phyloP scores from a whole-genome alignment of 2,113 vertebrate genomes.

The Salvelinus namaycush region DNA sequence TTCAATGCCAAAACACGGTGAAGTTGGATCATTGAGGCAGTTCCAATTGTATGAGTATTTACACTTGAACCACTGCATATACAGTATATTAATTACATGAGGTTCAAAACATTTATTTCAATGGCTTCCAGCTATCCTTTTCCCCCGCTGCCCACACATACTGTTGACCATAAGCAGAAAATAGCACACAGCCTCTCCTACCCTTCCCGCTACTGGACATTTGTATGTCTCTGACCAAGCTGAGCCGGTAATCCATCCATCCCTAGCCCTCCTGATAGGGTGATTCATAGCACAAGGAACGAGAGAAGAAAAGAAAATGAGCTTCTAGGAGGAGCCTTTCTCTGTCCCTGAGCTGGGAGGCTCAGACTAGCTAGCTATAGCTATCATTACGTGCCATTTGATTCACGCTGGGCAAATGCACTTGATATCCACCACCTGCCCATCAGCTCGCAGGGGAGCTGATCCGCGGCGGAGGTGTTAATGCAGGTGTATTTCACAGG shows the following conservation, averaged over 20 bases:
- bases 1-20: too few species aligned
- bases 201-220: not conserved
- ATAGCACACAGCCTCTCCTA: not conserved
- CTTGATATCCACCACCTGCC: not conserved
- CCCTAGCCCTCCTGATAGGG: not conserved
- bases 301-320: not conserved
- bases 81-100: not conserved
- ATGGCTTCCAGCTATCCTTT: too few species aligned
- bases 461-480: too few species aligned
- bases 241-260: not conserved
- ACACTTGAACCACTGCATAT: too few species aligned
- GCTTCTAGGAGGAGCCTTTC: too few species aligned
- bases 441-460: too few species aligned
- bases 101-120: not conserved
- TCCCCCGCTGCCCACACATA: not conserved
- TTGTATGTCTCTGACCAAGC: conserved; percentile 43
- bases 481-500: conserved; percentile 27
- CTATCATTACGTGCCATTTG: conserved; percentile 53
- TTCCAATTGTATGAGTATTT: too few species aligned
- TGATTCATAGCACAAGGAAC: not conserved
- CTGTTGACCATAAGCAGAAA: not conserved
- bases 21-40: too few species aligned
- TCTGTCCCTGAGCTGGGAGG: too few species aligned
- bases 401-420: too few species aligned
- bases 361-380: not conserved